These are phyloP conservation scores for Platycheirus rosarum DNA, from an alignment of 2,888 invertebrate species.

Conservation along the genomic window DNA sequence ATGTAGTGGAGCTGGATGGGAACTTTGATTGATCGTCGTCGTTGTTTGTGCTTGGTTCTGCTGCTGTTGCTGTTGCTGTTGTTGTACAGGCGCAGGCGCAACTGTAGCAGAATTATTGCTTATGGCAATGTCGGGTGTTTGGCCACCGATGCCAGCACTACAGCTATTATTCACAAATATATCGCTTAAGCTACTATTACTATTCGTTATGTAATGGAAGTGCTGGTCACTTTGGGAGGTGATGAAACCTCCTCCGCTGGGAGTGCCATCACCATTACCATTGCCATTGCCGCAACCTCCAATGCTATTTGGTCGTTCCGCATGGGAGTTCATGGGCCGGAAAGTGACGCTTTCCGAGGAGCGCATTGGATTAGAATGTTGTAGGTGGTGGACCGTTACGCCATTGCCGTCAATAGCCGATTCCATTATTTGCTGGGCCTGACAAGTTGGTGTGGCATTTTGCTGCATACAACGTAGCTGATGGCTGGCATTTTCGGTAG, in stretches of 20 bases:
- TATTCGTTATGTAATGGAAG: conserved; percentile 80
- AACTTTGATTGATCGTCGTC: conserved; percentile 77
- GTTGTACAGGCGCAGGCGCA: too few relatives aligned
- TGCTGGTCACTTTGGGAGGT: conserved; percentile 82
- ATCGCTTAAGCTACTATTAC: conserved; percentile 82
- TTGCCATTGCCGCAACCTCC: conserved; percentile 59
- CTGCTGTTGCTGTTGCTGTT: too few relatives aligned
- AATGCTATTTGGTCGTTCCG: conserved; percentile 75
- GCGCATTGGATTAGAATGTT: conserved; percentile 76
- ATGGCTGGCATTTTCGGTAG: conserved; percentile 75
- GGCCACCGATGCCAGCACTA: conserved; percentile 75
- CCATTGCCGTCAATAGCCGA: conserved; percentile 70
- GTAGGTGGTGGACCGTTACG: conserved; percentile 66
- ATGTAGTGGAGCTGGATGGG: conserved; percentile 76
- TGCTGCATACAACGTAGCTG: conserved; percentile 66
- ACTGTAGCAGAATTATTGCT: conserved; percentile 48
- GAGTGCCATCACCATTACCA: conserved; percentile 40
- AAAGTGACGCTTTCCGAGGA: conserved; percentile 79
- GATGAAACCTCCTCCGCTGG: conserved; percentile 75
- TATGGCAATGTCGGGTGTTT: conserved; percentile 44
- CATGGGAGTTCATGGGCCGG: conserved; percentile 74
- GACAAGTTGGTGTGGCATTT: conserved; percentile 46
- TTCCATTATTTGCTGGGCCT: conserved; percentile 75
- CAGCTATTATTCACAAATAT: conserved; percentile 81
- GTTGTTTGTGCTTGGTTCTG: conserved; percentile 71